Percentiles rank a stretch among this genome's conserved stretches.
Evolutionary conservation across 2,888 invertebrate species (phyloP).

Genomic region (Drosophila austrosaltans): DNA sequence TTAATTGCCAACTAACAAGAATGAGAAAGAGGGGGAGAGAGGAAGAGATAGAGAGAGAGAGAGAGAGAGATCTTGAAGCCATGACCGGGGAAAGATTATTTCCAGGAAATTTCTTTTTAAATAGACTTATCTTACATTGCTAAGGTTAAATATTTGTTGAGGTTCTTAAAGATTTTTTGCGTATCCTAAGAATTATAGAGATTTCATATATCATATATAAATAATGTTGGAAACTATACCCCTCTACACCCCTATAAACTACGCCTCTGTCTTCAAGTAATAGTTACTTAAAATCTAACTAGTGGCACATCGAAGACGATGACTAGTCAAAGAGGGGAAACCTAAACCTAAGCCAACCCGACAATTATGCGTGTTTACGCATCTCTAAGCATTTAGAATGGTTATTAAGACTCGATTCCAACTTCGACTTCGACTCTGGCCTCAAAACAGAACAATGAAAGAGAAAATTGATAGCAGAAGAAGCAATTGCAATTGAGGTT

Average conservation of each 20-base stretch:
- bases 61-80: not conserved
- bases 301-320: conserved; percentile 11
- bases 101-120: not conserved
- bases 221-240: not conserved
- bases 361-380: conserved; percentile 47
- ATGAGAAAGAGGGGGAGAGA: conserved; percentile 23
- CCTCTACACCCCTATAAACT: not conserved
- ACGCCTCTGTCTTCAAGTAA: conserved; percentile 1
- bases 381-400: conserved; percentile 49
- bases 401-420: conserved; percentile 50
- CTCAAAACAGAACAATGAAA: conserved; percentile 67
- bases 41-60: conserved; percentile 9
- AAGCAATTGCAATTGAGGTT: conserved; percentile 57
- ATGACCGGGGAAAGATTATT: not conserved
- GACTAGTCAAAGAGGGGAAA: conserved; percentile 22
- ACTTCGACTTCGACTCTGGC: conserved; percentile 5
- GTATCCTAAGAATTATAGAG: not conserved
- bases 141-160: not conserved
- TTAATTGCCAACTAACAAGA: conserved; percentile 65
- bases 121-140: not conserved
- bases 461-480: conserved; percentile 75
- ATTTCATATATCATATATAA: no score
- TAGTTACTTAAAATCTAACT: conserved; percentile 10
- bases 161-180: not conserved
- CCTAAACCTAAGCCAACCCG: conserved; percentile 15